Evolutionary conservation across 1,140 invertebrate species (phyloP).

Genomic region (Pararge aegeria): DNA sequence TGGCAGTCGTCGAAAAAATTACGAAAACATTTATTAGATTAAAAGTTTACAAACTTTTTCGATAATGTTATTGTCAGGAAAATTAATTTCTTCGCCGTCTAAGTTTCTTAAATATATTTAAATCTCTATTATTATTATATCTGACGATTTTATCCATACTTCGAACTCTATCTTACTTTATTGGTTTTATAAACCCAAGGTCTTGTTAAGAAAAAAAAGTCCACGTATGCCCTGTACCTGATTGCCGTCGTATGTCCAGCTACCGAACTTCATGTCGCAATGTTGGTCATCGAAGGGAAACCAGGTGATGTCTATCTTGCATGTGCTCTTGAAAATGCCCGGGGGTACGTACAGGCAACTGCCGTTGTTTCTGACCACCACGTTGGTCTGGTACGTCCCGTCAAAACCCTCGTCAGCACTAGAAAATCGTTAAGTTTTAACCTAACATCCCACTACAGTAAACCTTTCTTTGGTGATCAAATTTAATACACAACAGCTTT

Average conservation of each 20-base stretch:
- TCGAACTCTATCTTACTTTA: too few species aligned
- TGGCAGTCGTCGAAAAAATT: not conserved
- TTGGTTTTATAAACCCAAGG: too few species aligned
- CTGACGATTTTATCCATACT: not conserved
- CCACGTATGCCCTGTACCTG: conserved; percentile 82
- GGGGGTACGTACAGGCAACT: conserved; percentile 98
- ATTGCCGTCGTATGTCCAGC: conserved; percentile 96
- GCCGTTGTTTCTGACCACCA: conserved; percentile 97
- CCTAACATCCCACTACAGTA: not conserved
- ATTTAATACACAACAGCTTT: not conserved
- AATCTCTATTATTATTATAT: not conserved
- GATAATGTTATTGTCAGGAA: not conserved
- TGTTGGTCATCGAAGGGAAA: conserved; percentile 99
- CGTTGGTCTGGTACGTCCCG: conserved; percentile 97
- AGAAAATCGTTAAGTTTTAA: conserved; percentile 42
- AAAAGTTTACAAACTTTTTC: not conserved
- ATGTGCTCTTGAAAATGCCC: conserved; percentile 99
- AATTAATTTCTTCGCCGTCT: not conserved
- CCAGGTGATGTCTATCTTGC: conserved; percentile 99
- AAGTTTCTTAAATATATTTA: not conserved
- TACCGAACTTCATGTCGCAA: conserved; percentile 97
- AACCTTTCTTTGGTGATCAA: not conserved
- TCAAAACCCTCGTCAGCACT: conserved; percentile 99
- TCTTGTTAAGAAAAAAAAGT: too few species aligned
- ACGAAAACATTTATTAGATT: not conserved